Conservation (phyloP, 2,888 invertebrate genomes). For the Chloroclysta siterata region DNA sequence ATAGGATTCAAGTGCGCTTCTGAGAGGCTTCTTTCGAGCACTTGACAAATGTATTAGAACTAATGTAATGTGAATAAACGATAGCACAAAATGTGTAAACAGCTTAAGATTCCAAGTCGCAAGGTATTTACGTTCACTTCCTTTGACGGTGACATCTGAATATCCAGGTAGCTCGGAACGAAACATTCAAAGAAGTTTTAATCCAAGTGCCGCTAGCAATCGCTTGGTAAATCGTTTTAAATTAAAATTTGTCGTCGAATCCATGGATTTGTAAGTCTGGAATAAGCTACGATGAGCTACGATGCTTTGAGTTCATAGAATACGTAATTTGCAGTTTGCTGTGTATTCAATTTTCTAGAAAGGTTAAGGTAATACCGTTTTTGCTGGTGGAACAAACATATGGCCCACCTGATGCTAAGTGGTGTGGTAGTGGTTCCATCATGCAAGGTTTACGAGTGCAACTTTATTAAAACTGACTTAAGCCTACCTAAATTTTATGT, state of each 20-base stretch:
- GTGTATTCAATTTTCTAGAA: background rate
- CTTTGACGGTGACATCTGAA: constrained; percentile 51
- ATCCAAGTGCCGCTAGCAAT: constrained; percentile 66
- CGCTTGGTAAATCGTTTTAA: constrained; percentile 75
- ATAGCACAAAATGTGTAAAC: background rate
- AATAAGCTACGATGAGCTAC: constrained; percentile 46
- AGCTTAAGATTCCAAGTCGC: constrained; percentile 38
- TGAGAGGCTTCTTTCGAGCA: too few species aligned
- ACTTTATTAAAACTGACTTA: too few species aligned
- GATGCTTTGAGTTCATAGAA: constrained; percentile 1
- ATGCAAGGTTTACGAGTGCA: too few species aligned
- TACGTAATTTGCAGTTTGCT: background rate
- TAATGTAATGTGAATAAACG: too few species aligned
- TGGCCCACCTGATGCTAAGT: too few species aligned
- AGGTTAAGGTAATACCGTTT: too few species aligned
- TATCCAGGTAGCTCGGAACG: constrained; percentile 39
- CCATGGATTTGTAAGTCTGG: constrained; percentile 57
- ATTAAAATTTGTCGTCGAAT: constrained; percentile 70
- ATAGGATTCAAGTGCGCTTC: too few species aligned
- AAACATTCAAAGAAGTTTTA: constrained; percentile 67
- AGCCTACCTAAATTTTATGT: too few species aligned
- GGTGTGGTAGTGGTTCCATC: too few species aligned
- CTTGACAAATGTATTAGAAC: too few species aligned
- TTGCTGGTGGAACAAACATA: too few species aligned
- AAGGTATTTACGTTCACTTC: constrained; percentile 44